A percentile compares a stretch with the other conserved stretches of the same genome.
phyloP scores from a whole-genome alignment of 2,113 vertebrate genomes.

The Ophiodon elongatus region DNA sequence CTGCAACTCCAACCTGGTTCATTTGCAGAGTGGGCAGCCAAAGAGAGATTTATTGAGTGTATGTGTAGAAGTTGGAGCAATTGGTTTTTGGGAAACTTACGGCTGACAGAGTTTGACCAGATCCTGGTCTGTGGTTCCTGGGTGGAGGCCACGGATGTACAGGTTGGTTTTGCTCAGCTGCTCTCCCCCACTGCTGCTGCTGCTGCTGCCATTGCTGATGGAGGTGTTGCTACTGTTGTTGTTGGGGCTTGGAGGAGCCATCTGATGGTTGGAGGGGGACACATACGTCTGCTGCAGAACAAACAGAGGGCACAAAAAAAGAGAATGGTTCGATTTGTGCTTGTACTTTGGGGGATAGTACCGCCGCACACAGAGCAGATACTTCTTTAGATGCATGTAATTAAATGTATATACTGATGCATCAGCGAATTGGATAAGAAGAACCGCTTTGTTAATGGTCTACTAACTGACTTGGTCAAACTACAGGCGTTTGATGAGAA shows the following conservation, averaged over 20 bases:
- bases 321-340: not conserved
- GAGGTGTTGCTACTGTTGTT: constrained; percentile 67
- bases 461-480: not conserved
- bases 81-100: constrained; percentile 83
- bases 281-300: constrained; percentile 87
- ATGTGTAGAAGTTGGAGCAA: constrained; percentile 21
- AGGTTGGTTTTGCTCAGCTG: constrained; percentile 96
- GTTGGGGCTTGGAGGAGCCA: constrained; percentile 92
- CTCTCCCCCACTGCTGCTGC: constrained; percentile 82
- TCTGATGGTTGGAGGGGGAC: constrained; percentile 88
- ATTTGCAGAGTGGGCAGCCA: not conserved
- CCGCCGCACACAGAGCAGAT: not conserved
- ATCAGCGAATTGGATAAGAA: not conserved
- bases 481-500: constrained; percentile 3
- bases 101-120: constrained; percentile 95
- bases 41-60: constrained; percentile 54
- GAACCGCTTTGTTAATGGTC: not conserved
- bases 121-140: constrained; percentile 95
- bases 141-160: constrained; percentile 94
- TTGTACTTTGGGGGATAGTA: constrained; percentile 8
- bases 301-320: constrained; percentile 11
- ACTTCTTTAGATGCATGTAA: not conserved
- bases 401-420: not conserved
- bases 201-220: constrained; percentile 79
- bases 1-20: constrained; percentile 27